phyloP scores from a whole-genome alignment of 2,888 invertebrate species.

The Teleogryllus oceanicus region DNA sequence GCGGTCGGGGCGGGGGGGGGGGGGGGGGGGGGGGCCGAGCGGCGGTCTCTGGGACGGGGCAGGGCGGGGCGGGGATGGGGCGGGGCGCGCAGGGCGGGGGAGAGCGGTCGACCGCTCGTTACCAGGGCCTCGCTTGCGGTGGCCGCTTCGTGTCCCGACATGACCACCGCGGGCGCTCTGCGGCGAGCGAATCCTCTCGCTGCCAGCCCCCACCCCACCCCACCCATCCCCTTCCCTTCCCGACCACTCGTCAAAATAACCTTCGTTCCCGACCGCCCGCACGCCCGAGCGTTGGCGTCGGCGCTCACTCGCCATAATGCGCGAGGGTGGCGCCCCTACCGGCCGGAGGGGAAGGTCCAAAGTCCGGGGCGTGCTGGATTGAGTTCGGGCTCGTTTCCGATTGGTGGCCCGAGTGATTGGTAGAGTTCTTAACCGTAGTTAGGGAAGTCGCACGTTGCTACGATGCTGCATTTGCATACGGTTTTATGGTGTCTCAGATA shows the following conservation, averaged over 20 bases:
- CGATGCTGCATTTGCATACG: too few species aligned
- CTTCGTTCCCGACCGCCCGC: background rate
- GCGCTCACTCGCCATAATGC: background rate
- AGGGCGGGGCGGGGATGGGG: background rate
- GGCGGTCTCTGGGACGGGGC: too few species aligned
- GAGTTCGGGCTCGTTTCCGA: too few species aligned
- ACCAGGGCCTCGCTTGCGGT: slow-evolving; percentile 6
- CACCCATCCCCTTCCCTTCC: background rate
- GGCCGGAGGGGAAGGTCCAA: too few species aligned
- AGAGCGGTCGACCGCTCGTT: background rate
- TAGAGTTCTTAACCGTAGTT: too few species aligned
- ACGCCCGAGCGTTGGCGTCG: background rate
- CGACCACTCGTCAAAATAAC: background rate
- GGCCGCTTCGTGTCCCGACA: background rate
- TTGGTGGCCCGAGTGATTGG: too few species aligned
- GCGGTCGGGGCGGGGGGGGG: too few species aligned
- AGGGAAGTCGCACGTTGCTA: too few species aligned
- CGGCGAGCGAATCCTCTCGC: background rate
- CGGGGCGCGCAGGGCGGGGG: background rate
- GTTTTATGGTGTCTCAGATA: too few species aligned
- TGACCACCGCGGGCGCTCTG: background rate
- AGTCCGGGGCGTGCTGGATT: too few species aligned
- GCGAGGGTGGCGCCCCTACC: too few species aligned
- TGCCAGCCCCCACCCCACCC: background rate
- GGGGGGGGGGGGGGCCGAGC: too few species aligned